Evolutionary conservation across 2,797 vertebrate genomes (phyloP).

Genomic region (Kryptolebias ocellatus): DNA sequence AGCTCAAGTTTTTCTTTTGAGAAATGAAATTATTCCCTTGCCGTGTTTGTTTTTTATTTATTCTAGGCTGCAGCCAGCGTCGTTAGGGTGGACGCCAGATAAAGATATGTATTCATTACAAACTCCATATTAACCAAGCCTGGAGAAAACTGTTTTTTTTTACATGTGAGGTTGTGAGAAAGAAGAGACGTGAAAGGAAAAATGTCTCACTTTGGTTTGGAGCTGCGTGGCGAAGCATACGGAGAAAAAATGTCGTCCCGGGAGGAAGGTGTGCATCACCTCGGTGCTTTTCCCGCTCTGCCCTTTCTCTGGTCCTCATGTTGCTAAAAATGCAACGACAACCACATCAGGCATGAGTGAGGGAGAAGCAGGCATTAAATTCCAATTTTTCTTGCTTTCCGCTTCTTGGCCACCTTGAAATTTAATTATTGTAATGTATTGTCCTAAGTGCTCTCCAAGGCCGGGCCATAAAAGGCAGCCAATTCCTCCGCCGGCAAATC

Average conservation of each 20-base stretch:
- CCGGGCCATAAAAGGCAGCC: constrained; percentile 72
- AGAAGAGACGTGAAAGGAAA: too few relatives aligned
- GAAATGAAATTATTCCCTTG: constrained; percentile 29
- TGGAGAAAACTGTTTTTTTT: constrained; percentile 10
- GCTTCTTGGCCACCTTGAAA: constrained; percentile 79
- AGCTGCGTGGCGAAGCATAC: not conserved
- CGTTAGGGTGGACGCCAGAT: constrained; percentile 29
- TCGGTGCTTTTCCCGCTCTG: constrained; percentile 11
- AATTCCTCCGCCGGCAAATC: constrained; percentile 59
- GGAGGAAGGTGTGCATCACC: not conserved
- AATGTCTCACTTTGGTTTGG: not conserved
- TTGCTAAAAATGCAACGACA: constrained; percentile 65
- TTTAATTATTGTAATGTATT: constrained; percentile 85
- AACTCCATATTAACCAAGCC: constrained; percentile 21
- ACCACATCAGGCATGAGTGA: constrained; percentile 54
- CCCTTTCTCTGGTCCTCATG: constrained; percentile 46
- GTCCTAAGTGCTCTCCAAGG: constrained; percentile 81
- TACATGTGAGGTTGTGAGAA: too few relatives aligned
- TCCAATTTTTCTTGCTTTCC: constrained; percentile 74
- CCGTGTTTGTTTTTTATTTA: not conserved
- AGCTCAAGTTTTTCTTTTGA: constrained; percentile 8
- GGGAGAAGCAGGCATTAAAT: constrained; percentile 70
- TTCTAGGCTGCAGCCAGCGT: constrained; percentile 35
- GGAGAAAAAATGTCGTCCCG: not conserved
- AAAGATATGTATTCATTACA: constrained; percentile 9